These are phyloP conservation scores for Oreotragus oreotragus DNA, from an alignment of 2,113 vertebrate species.

Conservation along the genomic window DNA sequence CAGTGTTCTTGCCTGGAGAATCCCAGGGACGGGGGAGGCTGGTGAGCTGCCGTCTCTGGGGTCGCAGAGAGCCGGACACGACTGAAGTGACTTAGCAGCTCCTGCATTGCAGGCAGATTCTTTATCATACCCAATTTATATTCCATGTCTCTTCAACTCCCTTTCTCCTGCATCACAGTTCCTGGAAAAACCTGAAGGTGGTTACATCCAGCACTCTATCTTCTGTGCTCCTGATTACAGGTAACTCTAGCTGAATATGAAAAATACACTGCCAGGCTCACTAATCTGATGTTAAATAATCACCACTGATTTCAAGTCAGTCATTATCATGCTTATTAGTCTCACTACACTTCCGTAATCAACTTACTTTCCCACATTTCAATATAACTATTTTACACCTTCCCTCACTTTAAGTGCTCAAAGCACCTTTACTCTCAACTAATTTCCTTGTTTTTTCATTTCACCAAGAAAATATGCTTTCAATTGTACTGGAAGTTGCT, in stretches of 20 bases:
- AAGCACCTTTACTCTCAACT: not conserved
- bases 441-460: not conserved
- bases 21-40: no score
- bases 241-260: not conserved
- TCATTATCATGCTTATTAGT: not conserved
- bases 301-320: not conserved
- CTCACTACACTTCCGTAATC: not conserved
- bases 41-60: no score
- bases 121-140: not conserved
- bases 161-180: not conserved
- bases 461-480: not conserved
- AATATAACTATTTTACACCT: not conserved
- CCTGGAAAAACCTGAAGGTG: not conserved
- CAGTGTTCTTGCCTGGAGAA: no score
- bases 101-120: not conserved
- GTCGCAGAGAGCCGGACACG: accelerated
- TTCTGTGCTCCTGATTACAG: not conserved
- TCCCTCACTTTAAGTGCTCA: not conserved
- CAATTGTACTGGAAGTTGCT: not conserved
- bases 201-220: not conserved
- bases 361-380: not conserved
- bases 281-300: not conserved
- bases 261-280: not conserved
- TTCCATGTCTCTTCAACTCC: not conserved
- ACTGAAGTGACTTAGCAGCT: not conserved